A percentile compares a stretch with the other conserved stretches of the same genome.
These are phyloP conservation scores for Brienomyrus brachyistius DNA, from an alignment of 2,113 vertebrate species.

Conservation along the genomic window DNA sequence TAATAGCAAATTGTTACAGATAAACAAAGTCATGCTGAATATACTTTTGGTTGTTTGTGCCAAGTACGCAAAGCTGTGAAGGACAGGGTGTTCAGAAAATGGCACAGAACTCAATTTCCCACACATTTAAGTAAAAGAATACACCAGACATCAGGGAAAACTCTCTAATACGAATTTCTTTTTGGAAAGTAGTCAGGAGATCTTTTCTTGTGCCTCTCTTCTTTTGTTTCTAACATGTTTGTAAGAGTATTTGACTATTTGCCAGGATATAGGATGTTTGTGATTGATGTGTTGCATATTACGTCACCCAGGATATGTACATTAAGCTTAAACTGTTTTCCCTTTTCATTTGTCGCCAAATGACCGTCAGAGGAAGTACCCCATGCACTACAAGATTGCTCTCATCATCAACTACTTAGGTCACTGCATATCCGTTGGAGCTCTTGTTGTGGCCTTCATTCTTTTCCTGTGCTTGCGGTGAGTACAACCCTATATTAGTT, in stretches of 20 bases:
- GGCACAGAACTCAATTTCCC: neutral
- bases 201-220: neutral
- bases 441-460: conserved; percentile 86
- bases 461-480: conserved; percentile 94
- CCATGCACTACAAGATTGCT: conserved; percentile 85
- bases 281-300: neutral
- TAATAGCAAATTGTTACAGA: neutral
- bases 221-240: neutral
- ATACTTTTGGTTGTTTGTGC: neutral
- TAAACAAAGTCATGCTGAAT: neutral
- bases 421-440: conserved; percentile 87
- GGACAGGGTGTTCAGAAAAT: neutral
- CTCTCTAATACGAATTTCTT: neutral
- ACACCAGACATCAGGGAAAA: neutral
- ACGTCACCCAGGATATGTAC: neutral
- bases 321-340: neutral
- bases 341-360: neutral
- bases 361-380: conserved; percentile 73
- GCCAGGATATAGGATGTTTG: neutral
- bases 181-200: neutral
- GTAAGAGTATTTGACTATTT: neutral
- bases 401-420: conserved; percentile 96
- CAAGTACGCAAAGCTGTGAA: neutral
- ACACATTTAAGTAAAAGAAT: neutral
- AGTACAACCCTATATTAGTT: conserved; percentile 45